Conservation (phyloP, 1,140 invertebrate species). For the Pteromalus puparum region DNA sequence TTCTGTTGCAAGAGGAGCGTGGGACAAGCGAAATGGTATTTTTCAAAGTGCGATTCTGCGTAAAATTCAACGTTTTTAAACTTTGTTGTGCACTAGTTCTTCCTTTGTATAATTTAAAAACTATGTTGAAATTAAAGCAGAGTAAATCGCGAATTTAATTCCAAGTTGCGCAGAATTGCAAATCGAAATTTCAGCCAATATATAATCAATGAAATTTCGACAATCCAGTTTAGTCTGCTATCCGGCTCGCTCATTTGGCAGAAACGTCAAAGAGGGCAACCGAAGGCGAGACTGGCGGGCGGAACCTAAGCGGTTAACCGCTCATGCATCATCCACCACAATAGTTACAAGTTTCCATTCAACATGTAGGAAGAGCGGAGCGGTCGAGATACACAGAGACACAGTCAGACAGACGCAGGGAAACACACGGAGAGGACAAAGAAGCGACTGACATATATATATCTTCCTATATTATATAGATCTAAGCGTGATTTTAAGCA, state of each 20-base stretch:
- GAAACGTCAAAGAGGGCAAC: slow-evolving; percentile 58
- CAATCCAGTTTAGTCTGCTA: slow-evolving; percentile 9
- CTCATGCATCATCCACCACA: slow-evolving; percentile 68
- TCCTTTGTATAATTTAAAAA: too few relatives aligned
- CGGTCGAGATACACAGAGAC: slow-evolving; percentile 47
- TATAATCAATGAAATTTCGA: slow-evolving; percentile 2
- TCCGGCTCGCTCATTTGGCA: slow-evolving; percentile 57
- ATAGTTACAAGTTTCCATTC: slow-evolving; percentile 64
- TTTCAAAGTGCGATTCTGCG: too few relatives aligned
- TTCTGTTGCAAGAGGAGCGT: background rate
- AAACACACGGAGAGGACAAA: background rate
- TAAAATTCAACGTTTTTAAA: too few relatives aligned
- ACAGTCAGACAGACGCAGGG: background rate
- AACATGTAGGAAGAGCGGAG: slow-evolving; percentile 43
- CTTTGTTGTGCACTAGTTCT: too few relatives aligned
- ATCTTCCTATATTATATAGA: too few relatives aligned
- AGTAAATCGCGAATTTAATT: background rate
- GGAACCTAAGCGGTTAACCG: slow-evolving; percentile 65
- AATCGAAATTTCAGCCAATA: background rate
- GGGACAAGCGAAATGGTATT: too few relatives aligned
- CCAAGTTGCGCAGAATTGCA: background rate
- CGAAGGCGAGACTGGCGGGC: slow-evolving; percentile 51
- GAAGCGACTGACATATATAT: background rate
- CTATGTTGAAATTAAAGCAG: too few relatives aligned
- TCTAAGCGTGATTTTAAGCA: too few relatives aligned